These are phyloP conservation scores for Macheiramphus alcinus DNA, from an alignment of 2,113 vertebrate genomes.

Conservation along the genomic window DNA sequence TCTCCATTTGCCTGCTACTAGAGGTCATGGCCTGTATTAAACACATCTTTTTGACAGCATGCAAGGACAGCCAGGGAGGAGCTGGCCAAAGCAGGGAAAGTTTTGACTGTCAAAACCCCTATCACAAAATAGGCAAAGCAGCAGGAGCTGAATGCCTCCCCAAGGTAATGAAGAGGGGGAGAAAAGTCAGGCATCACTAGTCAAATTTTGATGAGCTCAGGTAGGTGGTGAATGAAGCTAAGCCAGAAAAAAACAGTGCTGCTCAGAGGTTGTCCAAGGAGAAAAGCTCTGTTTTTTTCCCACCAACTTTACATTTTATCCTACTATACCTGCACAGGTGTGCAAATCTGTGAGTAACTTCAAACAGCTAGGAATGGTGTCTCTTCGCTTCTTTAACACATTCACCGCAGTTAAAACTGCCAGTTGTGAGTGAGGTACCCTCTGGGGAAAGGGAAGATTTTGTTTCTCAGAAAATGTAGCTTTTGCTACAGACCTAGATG, in stretches of 20 bases:
- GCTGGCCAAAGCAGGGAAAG: not conserved
- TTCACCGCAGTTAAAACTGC: not conserved
- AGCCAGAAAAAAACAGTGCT: not conserved
- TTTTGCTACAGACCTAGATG: not conserved
- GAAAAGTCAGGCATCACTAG: not conserved
- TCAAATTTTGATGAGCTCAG: not conserved
- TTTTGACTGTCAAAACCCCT: not conserved
- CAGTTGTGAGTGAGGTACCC: not conserved
- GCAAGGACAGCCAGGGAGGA: not conserved
- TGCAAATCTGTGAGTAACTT: not conserved
- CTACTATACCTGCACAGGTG: not conserved
- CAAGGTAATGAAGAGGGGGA: not conserved
- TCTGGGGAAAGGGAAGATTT: not conserved
- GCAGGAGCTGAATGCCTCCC: not conserved
- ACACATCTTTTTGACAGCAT: not conserved
- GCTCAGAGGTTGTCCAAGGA: not conserved
- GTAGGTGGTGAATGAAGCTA: not conserved
- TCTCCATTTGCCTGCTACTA: not conserved
- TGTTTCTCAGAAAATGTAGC: not conserved
- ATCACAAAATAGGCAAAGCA: not conserved
- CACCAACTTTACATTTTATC: not conserved
- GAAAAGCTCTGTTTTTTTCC: not conserved
- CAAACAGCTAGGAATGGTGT: not conserved
- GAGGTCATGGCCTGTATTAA: not conserved
- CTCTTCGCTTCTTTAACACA: not conserved